Evolutionary conservation across 1,140 invertebrate genomes (phyloP), one percentile per base, ranked within the genome.

Genomic region (Orchestia grillus): DNA sequence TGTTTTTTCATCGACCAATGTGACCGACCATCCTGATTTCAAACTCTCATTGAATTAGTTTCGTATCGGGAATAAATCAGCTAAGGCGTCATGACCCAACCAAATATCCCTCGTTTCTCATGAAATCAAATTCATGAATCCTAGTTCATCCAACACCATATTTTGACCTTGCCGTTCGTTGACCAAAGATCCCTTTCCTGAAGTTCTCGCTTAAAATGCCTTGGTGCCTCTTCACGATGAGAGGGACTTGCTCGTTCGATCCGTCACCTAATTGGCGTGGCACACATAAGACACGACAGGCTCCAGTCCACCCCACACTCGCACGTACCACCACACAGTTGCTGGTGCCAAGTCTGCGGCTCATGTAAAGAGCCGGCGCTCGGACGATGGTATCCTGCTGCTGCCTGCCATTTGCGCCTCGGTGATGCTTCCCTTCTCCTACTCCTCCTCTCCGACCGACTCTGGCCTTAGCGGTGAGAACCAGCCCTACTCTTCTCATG

Each of bases 391-490:
- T 77, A 77, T 23, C 11, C 62, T 77, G 62, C 62, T 77, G 62
- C 62, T 77, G 62, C 62, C 62, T 77, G 62, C 62, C 62, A 77
- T 77, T 77, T 77, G 62, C 62, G 62, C 62, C 62, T 77, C 62
- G 62, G 62, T 36, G 62, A 77, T 77, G 62, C 43, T 44, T 90
- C n/a, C 88, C 88, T 90, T 90, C 41, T 44, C 88, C 88, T 77
- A 77, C 88, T 90, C 88, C 41, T 44, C n/a, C 88, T 90, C 88
- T 90, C 88, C 88, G 88, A 90, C 88, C 88, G 88, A 41, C n/a
- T 90, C 88, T 90, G 88, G 88, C 88, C 88, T 90, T 90, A 90
- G 41, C 88, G 88, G 88, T 90, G 88, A 90, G 88, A 90, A 90
- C 88, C 88, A 90, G 62, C 62, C 88, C n/a, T 90, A 90, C 88